These are phyloP conservation scores for Micrasema longulum DNA, from an alignment of 1,140 invertebrate genomes.

Conservation along the genomic window DNA sequence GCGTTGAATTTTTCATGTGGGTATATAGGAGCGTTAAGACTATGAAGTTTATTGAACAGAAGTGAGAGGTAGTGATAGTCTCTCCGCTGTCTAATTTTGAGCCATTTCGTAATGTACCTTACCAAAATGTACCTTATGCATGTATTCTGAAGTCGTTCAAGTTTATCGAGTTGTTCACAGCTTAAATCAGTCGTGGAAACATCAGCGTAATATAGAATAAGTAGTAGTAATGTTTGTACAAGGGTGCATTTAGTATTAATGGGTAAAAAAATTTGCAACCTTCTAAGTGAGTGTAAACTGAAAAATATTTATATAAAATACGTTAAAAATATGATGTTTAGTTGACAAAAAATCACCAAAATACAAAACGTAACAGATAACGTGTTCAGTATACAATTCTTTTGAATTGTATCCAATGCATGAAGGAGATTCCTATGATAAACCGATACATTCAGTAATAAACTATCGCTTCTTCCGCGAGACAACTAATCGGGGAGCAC, in stretches of 20 bases:
- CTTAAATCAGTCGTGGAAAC: neutral
- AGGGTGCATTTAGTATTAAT: too few relatives aligned
- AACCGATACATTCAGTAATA: slow-evolving; percentile 15
- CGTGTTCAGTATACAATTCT: slow-evolving; percentile 1
- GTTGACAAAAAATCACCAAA: neutral
- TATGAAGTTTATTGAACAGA: too few relatives aligned
- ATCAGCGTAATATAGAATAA: neutral
- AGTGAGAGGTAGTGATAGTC: too few relatives aligned
- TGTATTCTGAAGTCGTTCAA: too few relatives aligned
- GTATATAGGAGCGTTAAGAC: too few relatives aligned
- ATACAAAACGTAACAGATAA: neutral
- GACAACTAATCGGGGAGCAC: slow-evolving; percentile 2
- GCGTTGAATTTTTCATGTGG: too few relatives aligned
- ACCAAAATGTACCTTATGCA: neutral
- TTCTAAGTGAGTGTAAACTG: too few relatives aligned
- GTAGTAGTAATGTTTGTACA: neutral
- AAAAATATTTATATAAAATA: neutral
- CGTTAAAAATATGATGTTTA: neutral
- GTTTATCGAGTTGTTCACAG: too few relatives aligned
- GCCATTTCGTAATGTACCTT: neutral
- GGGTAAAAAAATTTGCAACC: too few relatives aligned
- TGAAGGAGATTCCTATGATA: slow-evolving; percentile 7
- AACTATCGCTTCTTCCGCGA: slow-evolving; percentile 18
- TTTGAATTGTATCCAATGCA: neutral
- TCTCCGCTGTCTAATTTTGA: too few relatives aligned